Conservation (phyloP, 2,888 invertebrate genomes). For the Oeneis ivallda region DNA sequence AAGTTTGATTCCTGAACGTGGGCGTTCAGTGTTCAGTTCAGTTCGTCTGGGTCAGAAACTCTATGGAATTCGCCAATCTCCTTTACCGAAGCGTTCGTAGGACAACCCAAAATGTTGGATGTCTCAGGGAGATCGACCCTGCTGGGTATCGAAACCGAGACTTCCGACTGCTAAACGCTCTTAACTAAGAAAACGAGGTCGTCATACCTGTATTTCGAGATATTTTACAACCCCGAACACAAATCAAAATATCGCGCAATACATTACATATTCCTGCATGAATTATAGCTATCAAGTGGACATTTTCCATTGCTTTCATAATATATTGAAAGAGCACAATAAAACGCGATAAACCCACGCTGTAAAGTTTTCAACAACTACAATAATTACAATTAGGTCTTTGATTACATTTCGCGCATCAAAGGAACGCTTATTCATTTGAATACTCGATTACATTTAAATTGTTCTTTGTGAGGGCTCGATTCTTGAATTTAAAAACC, state of each 20-base stretch:
- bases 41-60: too few relatives aligned
- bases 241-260: constrained; percentile 8
- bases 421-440: constrained; percentile 25
- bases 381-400: constrained; percentile 20
- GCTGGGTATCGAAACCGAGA: too few relatives aligned
- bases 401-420: constrained; percentile 28
- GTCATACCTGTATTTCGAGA: too few relatives aligned
- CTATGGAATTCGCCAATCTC: too few relatives aligned
- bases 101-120: too few relatives aligned
- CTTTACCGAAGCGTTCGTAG: too few relatives aligned
- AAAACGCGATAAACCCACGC: constrained; percentile 23
- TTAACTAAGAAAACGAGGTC: too few relatives aligned
- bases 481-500: constrained; percentile 5
- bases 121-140: too few relatives aligned
- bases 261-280: not conserved
- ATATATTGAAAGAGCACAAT: constrained; percentile 18
- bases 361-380: constrained; percentile 21
- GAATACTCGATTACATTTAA: constrained; percentile 20
- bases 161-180: too few relatives aligned
- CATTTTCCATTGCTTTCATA: constrained; percentile 1
- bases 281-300: constrained; percentile 8
- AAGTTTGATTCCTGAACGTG: too few relatives aligned
- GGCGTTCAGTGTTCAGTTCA: too few relatives aligned
- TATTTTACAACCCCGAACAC: not conserved
- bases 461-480: constrained; percentile 6